Conservation (phyloP, 2,797 vertebrate species). For the Sarcophilus harrisii region DNA sequence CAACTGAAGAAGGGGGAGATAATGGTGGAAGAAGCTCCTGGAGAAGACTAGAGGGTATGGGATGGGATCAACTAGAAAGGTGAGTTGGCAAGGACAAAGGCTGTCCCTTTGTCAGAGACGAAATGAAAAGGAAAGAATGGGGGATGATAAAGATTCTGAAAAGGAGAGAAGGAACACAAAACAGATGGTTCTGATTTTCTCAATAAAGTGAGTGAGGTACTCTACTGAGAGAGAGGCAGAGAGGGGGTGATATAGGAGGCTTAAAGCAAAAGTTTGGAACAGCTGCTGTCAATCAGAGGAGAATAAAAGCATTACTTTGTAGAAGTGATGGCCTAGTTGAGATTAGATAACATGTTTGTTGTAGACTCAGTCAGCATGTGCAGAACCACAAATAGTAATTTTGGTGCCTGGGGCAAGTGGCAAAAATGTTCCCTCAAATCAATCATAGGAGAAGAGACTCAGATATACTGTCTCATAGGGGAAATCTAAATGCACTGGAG, state of each 20-base stretch:
- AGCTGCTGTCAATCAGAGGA: background rate
- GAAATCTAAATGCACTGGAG: background rate
- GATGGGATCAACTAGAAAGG: background rate
- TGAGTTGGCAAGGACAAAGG: background rate
- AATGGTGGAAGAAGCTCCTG: background rate
- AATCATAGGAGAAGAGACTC: background rate
- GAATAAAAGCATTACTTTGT: background rate
- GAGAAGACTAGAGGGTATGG: background rate
- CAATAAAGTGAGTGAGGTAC: background rate
- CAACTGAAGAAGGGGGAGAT: background rate
- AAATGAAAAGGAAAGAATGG: background rate
- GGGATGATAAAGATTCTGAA: background rate
- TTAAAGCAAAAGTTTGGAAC: background rate
- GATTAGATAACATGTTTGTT: background rate
- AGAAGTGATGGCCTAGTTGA: conserved; percentile 1
- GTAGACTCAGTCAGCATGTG: background rate
- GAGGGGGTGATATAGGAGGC: background rate
- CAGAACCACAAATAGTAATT: background rate
- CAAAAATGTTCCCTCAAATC: background rate
- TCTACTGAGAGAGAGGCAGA: background rate
- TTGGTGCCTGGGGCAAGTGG: background rate
- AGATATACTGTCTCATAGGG: background rate
- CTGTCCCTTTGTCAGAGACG: background rate
- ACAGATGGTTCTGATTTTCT: background rate
- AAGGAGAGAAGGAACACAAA: background rate